phyloP scores from a whole-genome alignment of 2,888 invertebrate genomes.

The Chydorus sphaericus region DNA sequence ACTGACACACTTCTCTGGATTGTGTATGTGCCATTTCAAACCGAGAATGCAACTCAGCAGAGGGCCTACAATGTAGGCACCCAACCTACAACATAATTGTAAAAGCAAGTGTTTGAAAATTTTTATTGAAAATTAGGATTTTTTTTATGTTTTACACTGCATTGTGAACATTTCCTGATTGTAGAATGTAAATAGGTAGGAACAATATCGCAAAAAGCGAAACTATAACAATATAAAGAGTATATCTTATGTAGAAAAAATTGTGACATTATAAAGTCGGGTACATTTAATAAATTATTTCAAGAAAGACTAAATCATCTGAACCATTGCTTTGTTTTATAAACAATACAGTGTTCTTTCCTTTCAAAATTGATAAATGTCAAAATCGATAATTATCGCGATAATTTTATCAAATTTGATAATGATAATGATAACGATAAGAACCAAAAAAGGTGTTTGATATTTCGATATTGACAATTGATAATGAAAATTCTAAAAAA shows the following conservation, averaged over 20 bases:
- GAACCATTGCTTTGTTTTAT: background rate
- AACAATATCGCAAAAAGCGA: conserved; percentile 18
- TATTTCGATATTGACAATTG: too few relatives aligned
- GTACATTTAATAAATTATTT: too few relatives aligned
- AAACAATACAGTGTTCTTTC: too few relatives aligned
- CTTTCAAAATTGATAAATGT: too few relatives aligned
- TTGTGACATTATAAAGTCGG: too few relatives aligned
- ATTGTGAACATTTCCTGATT: conserved; percentile 32
- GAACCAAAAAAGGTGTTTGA: too few relatives aligned
- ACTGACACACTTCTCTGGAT: conserved; percentile 57
- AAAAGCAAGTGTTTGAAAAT: too few relatives aligned
- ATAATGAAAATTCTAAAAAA: too few relatives aligned
- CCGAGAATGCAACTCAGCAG: conserved; percentile 43
- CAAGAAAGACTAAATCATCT: too few relatives aligned
- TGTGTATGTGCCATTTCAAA: conserved; percentile 62
- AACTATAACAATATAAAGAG: conserved; percentile 20
- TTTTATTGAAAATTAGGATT: background rate
- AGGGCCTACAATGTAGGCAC: conserved; percentile 36
- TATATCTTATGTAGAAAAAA: conserved; percentile 21
- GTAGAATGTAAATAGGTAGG: conserved; percentile 22
- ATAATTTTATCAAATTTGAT: too few relatives aligned
- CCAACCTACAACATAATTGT: conserved; percentile 32
- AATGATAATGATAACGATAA: too few relatives aligned
- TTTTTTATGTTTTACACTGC: conserved; percentile 36
- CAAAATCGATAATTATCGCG: too few relatives aligned